Percentiles rank a stretch among this genome's conserved stretches.
Conservation (phyloP, 2,888 invertebrate genomes). For the Argyresthia goedartella region DNA sequence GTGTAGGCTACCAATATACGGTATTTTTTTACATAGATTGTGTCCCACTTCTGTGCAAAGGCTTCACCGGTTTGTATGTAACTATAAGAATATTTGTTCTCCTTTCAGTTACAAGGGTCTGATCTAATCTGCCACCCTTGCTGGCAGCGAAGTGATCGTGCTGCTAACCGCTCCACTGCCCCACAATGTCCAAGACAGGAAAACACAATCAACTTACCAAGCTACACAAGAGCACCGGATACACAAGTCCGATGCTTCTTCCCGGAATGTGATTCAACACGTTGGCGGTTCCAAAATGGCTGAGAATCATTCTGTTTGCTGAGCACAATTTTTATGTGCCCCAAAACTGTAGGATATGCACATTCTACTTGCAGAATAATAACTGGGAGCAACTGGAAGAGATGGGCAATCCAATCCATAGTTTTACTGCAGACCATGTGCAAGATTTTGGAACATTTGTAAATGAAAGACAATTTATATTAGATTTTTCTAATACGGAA, state of each 20-base stretch:
- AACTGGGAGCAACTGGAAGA: background rate
- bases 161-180: background rate
- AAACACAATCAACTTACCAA: background rate
- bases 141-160: background rate
- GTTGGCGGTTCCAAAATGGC: background rate
- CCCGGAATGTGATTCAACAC: background rate
- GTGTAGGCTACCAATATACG: no score
- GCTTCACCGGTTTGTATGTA: no score
- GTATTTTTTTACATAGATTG: no score
- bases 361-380: conserved; percentile 1
- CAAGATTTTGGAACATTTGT: background rate
- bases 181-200: background rate
- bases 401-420: background rate
- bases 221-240: background rate
- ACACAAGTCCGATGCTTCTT: background rate
- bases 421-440: background rate
- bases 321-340: conserved; percentile 4
- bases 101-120: background rate
- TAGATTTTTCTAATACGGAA: background rate
- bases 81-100: background rate
- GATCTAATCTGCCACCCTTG: background rate
- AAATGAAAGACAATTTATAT: background rate
- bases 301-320: conserved; percentile 2
- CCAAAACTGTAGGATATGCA: conserved; percentile 1
- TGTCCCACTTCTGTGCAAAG: no score